phyloP scores from a whole-genome alignment of 2,888 invertebrate genomes.

The Sphaerophoria taeniata region DNA sequence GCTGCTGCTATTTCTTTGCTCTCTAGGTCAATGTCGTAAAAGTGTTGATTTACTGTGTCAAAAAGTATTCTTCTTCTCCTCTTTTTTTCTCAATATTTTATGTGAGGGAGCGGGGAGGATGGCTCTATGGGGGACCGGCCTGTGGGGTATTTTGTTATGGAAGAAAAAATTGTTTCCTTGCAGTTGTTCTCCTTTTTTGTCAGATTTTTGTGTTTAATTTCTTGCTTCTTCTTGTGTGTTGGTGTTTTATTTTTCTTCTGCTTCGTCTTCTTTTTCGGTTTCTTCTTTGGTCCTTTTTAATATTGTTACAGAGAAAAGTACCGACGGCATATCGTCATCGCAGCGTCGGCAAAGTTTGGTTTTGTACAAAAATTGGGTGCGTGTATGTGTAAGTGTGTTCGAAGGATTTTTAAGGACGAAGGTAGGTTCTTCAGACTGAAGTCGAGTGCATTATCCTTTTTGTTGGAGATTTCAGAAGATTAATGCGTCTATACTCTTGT shows the following conservation, averaged over 20 bases:
- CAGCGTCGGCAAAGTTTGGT: background rate
- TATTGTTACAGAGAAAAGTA: constrained; percentile 55
- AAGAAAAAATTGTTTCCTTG: constrained; percentile 18
- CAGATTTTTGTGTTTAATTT: constrained; percentile 48
- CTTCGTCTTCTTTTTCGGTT: constrained; percentile 16
- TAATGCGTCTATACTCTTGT: constrained; percentile 74
- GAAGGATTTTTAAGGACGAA: background rate
- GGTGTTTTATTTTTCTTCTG: constrained; percentile 33
- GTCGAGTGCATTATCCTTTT: constrained; percentile 72
- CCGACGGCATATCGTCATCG: constrained; percentile 32
- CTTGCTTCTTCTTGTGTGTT: constrained; percentile 60
- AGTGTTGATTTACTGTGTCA: constrained; percentile 78
- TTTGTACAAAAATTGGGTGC: constrained; percentile 8
- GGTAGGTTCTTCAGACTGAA: background rate
- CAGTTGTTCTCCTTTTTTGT: constrained; percentile 35
- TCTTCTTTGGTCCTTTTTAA: constrained; percentile 40
- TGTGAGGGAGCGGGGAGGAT: no score
- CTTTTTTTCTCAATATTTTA: constrained; percentile 64
- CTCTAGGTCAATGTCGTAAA: constrained; percentile 78
- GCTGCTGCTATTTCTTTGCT: no score
- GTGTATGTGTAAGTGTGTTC: background rate
- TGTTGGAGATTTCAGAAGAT: constrained; percentile 67
- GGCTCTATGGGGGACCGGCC: constrained; percentile 44
- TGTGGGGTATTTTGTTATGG: constrained; percentile 14
- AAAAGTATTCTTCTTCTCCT: constrained; percentile 76